A percentile compares a stretch with the other conserved stretches of the same genome.
These are phyloP conservation scores for Corvus cornix DNA, from an alignment of 2,113 vertebrate species.

Conservation along the genomic window DNA sequence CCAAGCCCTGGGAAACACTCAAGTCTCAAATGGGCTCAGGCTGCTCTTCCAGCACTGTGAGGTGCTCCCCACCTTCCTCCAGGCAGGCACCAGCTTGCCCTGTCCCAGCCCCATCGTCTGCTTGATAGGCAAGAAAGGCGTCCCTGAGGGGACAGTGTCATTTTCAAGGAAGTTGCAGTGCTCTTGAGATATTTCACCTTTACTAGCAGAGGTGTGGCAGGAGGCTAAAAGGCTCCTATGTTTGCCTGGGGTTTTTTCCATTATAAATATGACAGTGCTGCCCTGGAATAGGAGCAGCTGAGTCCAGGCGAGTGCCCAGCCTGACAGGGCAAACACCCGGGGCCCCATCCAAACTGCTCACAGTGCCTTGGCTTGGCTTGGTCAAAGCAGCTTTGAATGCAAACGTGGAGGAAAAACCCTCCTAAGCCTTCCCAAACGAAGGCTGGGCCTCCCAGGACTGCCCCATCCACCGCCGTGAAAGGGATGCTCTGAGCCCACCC, in stretches of 20 bases:
- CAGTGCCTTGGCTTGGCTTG: neutral
- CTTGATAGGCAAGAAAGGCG: fast-evolving
- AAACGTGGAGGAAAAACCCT: neutral
- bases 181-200: neutral
- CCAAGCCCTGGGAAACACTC: neutral
- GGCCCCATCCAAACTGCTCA: neutral
- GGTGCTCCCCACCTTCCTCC: neutral
- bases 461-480: fast-evolving
- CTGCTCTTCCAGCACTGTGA: neutral
- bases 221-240: neutral
- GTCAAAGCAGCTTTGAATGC: neutral
- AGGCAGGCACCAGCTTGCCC: neutral
- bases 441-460: neutral
- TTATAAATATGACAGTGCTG: neutral
- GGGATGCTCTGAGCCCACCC: fast-evolving
- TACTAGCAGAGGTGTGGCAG: neutral
- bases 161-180: neutral
- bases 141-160: neutral
- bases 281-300: neutral
- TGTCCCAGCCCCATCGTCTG: fast-evolving
- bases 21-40: neutral
- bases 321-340: fast-evolving
- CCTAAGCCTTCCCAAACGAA: neutral
- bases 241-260: slow-evolving; percentile 7
- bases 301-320: fast-evolving